Base-by-base conservation (phyloP, 2,888 invertebrate species). In the Spicauda simplicius region DNA sequence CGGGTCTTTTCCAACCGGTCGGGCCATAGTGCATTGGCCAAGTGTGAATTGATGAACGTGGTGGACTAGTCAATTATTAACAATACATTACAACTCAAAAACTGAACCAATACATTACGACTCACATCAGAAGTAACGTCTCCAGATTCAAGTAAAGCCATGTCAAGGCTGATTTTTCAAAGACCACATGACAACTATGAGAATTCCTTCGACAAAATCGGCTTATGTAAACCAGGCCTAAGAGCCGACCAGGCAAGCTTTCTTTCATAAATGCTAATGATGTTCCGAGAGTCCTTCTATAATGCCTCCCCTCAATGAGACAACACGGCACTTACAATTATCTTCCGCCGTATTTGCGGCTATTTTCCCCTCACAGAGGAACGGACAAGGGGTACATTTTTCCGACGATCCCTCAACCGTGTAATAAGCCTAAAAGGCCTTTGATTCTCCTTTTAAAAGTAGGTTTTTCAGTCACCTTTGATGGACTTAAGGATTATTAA, bases 371-470 rank as follows among this genome's bases (percentile, higher is more conserved):
- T 53, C 59, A 69, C 6, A n/a, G 45, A 45, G 11, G 6, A n/a
- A 45, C 64, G 70, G 65, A 59, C 58, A 58, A 76, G 76, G 72
- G 76, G 69, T 71, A 56, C 78, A 82, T 84, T 81, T 81, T 78
- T 71, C 70, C 70, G 57, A 69, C 78, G 77, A 76, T 76, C 77
- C 69, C 53, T 77, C 78, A 74, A 80, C 82, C 85, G 82, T 82
- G 81, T 88, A 90, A 90, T 89, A 90, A 90, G 88, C 84, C 86
- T 87, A 85, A 89, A 86, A 87, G 86, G 84, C 78, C 83, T 87
- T 89, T 88, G 86, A 88, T 87, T 88, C 79, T 58, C 53, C 80
- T 81, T 85, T 85, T 84, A 81, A 86, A 85, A 81, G 82, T 80
- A 75, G 59, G 45, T 50, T 80, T 82, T 84, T 80, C 77, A 79